Evolutionary conservation across 2,888 invertebrate species (phyloP).

Genomic region (Microplitis deprimator): DNA sequence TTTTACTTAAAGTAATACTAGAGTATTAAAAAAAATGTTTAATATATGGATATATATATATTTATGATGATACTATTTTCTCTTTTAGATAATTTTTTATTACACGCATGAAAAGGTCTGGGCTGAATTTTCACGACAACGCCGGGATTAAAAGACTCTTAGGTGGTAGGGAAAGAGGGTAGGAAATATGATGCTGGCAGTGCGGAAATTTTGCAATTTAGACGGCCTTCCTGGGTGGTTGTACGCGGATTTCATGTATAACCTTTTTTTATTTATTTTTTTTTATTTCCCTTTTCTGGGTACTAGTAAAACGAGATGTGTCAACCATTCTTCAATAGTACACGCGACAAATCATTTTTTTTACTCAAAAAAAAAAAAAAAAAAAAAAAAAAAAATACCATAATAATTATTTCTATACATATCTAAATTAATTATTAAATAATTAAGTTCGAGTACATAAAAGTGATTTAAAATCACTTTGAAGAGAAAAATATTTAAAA

Average conservation of each 20-base stretch:
- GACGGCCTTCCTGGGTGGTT: slow-evolving; percentile 31
- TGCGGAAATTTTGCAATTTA: slow-evolving; percentile 43
- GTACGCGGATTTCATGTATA: slow-evolving; percentile 36
- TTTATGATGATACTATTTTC: neutral
- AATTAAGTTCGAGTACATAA: neutral
- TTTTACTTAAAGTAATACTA: neutral
- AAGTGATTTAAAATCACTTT: neutral
- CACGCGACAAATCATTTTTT: slow-evolving; percentile 2
- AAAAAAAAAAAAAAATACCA: slow-evolving; percentile 2
- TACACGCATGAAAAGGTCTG: slow-evolving; percentile 28
- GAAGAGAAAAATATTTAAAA: neutral
- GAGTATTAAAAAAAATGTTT: no score
- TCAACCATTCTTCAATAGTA: slow-evolving; percentile 29
- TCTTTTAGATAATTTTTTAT: slow-evolving; percentile 20
- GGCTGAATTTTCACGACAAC: slow-evolving; percentile 20
- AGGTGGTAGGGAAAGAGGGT: slow-evolving; percentile 7
- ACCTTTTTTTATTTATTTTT: slow-evolving; percentile 1
- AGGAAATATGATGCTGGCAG: slow-evolving; percentile 43
- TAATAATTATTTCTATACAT: neutral
- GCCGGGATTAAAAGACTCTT: slow-evolving; percentile 33
- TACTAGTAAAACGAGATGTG: slow-evolving; percentile 3
- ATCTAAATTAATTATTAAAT: neutral
- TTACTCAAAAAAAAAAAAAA: neutral
- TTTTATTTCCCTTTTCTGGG: no score
- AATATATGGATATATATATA: slow-evolving; percentile 13